Evolutionary conservation across 2,113 vertebrate genomes (phyloP).

Genomic region (Oreochromis niloticus): DNA sequence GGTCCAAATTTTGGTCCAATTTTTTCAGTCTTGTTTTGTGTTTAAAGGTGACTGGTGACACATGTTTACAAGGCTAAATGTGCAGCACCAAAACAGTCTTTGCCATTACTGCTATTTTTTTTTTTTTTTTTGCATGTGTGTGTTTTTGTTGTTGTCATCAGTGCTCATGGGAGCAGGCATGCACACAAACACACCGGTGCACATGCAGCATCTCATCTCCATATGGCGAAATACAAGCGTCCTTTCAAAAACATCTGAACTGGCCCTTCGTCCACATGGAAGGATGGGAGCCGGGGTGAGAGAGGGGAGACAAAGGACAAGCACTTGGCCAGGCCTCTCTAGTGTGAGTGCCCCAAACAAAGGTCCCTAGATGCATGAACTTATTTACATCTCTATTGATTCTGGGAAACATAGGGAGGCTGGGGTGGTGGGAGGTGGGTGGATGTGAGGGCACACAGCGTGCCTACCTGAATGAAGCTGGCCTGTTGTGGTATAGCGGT

Average conservation of each 20-base stretch:
- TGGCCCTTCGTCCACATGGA: neutral
- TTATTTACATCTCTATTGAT: slow-evolving; percentile 70
- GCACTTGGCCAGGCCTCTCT: slow-evolving; percentile 41
- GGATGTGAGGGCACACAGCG: neutral
- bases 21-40: neutral
- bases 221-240: neutral
- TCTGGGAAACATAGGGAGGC: slow-evolving; percentile 26
- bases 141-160: neutral
- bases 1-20: neutral
- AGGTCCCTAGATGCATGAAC: slow-evolving; percentile 63
- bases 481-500: neutral
- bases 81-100: neutral
- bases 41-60: neutral
- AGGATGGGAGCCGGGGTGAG: neutral
- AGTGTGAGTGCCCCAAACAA: slow-evolving; percentile 48
- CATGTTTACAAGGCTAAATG: neutral
- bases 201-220: neutral
- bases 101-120: neutral
- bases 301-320: slow-evolving; percentile 4
- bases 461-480: slow-evolving; percentile 3
- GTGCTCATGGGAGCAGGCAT: neutral
- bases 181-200: neutral
- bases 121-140: neutral
- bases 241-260: neutral
- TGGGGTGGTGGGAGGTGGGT: neutral